phyloP scores from a whole-genome alignment of 2,113 vertebrate species.

The Catagonus wagneri region DNA sequence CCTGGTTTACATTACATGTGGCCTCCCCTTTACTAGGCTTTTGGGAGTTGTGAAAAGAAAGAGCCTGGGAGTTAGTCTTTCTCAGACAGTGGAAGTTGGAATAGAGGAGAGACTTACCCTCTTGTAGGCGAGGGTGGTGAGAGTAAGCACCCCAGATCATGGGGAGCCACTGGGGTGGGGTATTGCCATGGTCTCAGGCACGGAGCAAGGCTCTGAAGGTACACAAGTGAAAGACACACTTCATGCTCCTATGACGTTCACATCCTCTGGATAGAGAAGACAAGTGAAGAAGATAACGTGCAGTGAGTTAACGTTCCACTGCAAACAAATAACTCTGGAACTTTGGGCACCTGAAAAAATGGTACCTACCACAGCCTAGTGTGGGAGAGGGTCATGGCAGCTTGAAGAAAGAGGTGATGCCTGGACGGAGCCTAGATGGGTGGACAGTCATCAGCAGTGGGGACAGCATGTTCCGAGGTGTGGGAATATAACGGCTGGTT shows the following conservation, averaged over 20 bases:
- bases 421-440: neutral
- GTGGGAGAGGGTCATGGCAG: neutral
- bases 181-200: neutral
- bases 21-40: neutral
- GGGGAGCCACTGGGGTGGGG: neutral
- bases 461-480: neutral
- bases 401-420: neutral
- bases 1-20: neutral
- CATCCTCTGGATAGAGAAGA: neutral
- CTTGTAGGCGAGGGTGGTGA: neutral
- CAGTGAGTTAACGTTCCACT: neutral
- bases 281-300: neutral
- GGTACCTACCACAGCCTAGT: neutral
- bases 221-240: neutral
- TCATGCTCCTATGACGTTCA: neutral
- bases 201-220: neutral
- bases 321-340: neutral
- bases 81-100: neutral
- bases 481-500: neutral
- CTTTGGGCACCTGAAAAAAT: neutral
- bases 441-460: fast-evolving
- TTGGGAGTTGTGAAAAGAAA: neutral
- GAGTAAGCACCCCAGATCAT: neutral
- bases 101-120: neutral
- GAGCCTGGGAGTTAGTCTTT: neutral